Evolutionary conservation across 1,140 invertebrate species (phyloP).

Genomic region (Apis cerana): DNA sequence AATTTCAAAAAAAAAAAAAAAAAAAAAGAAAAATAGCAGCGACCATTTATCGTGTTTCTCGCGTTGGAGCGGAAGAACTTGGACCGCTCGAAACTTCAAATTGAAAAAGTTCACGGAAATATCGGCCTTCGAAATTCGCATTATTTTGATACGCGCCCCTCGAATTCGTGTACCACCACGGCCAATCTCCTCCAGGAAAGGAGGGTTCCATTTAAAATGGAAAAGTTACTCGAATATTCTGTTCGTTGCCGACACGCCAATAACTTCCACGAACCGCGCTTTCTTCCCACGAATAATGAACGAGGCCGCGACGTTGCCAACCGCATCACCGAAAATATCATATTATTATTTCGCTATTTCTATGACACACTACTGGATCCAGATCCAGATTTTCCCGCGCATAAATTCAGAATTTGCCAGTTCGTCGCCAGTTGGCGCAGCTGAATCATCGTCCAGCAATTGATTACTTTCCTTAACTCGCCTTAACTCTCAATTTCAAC

Average conservation of each 20-base stretch:
- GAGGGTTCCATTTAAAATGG: neutral
- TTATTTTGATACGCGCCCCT: conserved; percentile 1
- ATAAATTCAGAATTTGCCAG: too few species aligned
- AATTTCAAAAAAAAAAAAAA: neutral
- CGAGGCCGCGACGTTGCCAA: too few species aligned
- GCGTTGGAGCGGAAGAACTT: neutral
- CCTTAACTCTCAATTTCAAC: too few species aligned
- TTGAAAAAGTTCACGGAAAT: conserved; percentile 36
- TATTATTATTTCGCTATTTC: too few species aligned
- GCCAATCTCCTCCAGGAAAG: neutral
- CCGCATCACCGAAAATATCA: too few species aligned
- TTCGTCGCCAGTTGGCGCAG: too few species aligned
- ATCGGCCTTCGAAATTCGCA: conserved; percentile 24
- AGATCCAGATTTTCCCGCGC: too few species aligned
- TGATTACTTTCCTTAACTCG: too few species aligned
- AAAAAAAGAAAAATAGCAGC: neutral
- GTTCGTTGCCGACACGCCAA: neutral
- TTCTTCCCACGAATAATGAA: too few species aligned
- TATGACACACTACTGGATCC: too few species aligned
- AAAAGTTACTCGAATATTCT: neutral
- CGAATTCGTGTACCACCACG: neutral
- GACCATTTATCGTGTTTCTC: conserved; percentile 26
- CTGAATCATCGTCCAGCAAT: too few species aligned
- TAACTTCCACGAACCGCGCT: neutral
- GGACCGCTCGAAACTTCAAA: conserved; percentile 25